Evolutionary conservation across 2,113 vertebrate species (phyloP).

Genomic region (Zapornia atra): DNA sequence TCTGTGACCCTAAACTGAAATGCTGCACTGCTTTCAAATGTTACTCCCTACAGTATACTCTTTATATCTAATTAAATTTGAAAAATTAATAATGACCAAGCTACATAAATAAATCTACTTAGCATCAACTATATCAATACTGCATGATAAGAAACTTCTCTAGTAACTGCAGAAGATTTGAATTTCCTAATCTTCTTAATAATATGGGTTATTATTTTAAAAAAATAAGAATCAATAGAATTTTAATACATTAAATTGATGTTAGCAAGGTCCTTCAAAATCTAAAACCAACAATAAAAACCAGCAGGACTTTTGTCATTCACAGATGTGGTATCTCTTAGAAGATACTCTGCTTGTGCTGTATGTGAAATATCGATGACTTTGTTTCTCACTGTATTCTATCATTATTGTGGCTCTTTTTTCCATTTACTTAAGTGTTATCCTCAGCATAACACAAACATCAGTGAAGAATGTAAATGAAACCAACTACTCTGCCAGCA

Average conservation of each 20-base stretch:
- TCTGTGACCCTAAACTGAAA: not conserved
- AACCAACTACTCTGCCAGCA: not conserved
- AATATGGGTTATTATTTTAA: constrained; percentile 50
- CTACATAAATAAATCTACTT: constrained; percentile 57
- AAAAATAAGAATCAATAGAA: not conserved
- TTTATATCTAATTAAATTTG: not conserved
- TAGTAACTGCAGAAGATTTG: constrained; percentile 24
- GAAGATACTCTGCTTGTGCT: not conserved
- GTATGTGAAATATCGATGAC: not conserved
- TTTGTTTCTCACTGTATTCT: not conserved
- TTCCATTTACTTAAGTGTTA: constrained; percentile 12
- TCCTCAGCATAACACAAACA: not conserved
- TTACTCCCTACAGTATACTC: not conserved
- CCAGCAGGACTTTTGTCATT: not conserved
- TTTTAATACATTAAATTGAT: constrained; percentile 29
- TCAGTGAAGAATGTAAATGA: not conserved
- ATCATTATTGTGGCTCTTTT: not conserved
- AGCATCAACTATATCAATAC: constrained; percentile 22
- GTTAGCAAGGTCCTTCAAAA: not conserved
- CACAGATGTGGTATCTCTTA: not conserved
- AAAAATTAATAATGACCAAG: not conserved
- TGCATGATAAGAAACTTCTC: not conserved
- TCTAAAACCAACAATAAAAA: not conserved
- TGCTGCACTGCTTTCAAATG: not conserved
- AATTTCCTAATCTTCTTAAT: constrained; percentile 53